These are phyloP conservation scores for Miichthys miiuy DNA, from an alignment of 2,797 vertebrate species.

Conservation along the genomic window DNA sequence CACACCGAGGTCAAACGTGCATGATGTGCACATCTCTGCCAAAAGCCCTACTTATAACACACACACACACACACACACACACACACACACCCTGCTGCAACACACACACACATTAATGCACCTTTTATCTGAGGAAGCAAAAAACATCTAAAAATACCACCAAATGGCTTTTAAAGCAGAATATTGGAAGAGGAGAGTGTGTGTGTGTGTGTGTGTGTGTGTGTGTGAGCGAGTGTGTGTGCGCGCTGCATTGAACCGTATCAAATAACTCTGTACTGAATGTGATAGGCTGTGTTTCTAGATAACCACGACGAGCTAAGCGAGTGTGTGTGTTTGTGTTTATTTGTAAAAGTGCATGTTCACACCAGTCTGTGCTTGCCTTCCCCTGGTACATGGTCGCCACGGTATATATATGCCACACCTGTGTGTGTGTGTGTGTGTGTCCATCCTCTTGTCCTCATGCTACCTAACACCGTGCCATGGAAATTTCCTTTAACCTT, in stretches of 20 bases:
- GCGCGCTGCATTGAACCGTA: constrained; percentile 9
- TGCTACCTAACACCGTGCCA: constrained; percentile 13
- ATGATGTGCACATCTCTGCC: constrained; percentile 29
- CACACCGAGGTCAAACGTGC: constrained; percentile 21
- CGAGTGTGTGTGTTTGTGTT: constrained; percentile 15
- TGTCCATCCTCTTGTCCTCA: constrained; percentile 9
- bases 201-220: background rate
- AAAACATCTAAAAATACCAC: constrained; percentile 69
- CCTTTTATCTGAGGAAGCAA: constrained; percentile 61
- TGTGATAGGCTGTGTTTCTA: constrained; percentile 3
- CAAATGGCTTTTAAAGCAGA: constrained; percentile 54
- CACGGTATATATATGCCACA: constrained; percentile 48
- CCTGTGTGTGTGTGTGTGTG: constrained; percentile 11
- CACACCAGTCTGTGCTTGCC: constrained; percentile 54
- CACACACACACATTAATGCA: constrained; percentile 10
- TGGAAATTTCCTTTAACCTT: constrained; percentile 75
- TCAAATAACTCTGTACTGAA: constrained; percentile 25
- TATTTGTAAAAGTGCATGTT: constrained; percentile 25
- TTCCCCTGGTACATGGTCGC: constrained; percentile 66
- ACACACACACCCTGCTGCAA: constrained; percentile 9
- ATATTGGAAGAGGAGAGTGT: constrained; percentile 35
- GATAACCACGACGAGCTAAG: constrained; percentile 12
- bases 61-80: constrained; percentile 22
- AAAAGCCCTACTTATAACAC: constrained; percentile 55
- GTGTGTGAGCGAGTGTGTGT: constrained; percentile 24